Conservation (phyloP, 2,797 vertebrate genomes). For the Lithobates sylvaticus region DNA sequence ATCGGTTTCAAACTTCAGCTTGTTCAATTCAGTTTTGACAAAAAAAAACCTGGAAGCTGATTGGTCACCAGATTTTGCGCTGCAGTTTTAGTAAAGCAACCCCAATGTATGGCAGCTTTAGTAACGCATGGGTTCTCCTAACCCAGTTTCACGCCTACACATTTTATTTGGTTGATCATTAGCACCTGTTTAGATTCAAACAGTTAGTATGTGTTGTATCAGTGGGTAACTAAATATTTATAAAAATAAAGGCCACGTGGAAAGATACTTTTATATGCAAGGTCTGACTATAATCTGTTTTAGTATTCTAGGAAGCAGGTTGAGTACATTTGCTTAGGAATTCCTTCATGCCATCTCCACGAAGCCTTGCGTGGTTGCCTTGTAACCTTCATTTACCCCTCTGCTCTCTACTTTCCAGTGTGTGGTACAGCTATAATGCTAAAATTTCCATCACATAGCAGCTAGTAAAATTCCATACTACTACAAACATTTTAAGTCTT, state of each 20-base stretch:
- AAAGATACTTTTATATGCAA: background rate
- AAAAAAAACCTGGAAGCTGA: no score
- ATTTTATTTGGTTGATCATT: no score
- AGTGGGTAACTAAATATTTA: background rate
- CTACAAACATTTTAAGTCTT: slow-evolving; percentile 49
- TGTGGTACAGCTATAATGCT: slow-evolving; percentile 33
- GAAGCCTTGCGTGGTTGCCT: background rate
- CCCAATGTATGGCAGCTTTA: no score
- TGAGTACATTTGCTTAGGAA: background rate
- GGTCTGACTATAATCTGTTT: background rate
- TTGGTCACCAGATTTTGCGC: no score
- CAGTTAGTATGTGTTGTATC: no score
- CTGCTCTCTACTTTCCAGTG: slow-evolving; percentile 20
- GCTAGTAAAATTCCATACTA: slow-evolving; percentile 53
- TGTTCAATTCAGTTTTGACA: no score
- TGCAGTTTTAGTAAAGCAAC: no score
- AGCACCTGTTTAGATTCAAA: no score
- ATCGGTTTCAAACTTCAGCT: no score
- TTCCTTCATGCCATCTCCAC: background rate
- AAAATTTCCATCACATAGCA: slow-evolving; percentile 40
- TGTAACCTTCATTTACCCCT: slow-evolving; percentile 16
- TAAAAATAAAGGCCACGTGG: background rate
- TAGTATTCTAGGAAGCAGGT: background rate
- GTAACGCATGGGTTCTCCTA: no score
- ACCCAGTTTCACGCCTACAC: no score